A percentile compares a stretch with the other conserved stretches of the same genome.
These are phyloP conservation scores for Euwallacea similis DNA, from an alignment of 1,140 invertebrate species.

Conservation along the genomic window DNA sequence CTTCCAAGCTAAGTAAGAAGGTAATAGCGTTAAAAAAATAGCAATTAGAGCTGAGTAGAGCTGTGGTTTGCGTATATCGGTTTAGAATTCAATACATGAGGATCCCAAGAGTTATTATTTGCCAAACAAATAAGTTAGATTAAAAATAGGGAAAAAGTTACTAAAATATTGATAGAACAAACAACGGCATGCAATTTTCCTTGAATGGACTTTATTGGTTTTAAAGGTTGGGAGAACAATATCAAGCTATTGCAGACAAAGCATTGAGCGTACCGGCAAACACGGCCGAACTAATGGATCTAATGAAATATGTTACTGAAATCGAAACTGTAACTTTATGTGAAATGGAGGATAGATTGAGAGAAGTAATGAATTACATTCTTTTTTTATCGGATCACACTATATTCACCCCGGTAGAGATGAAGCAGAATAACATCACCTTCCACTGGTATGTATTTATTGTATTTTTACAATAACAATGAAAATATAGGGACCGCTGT, in stretches of 20 bases:
- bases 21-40: too few species aligned
- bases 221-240: conserved; percentile 80
- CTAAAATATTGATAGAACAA: too few species aligned
- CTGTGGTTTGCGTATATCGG: too few species aligned
- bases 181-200: too few species aligned
- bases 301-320: conserved; percentile 76
- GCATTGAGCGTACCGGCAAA: conserved; percentile 77
- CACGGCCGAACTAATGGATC: conserved; percentile 82
- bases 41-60: too few species aligned
- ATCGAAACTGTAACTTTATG: conserved; percentile 71
- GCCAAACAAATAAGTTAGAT: too few species aligned
- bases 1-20: too few species aligned
- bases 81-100: too few species aligned
- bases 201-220: neutral
- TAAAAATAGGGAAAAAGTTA: too few species aligned
- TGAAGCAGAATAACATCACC: conserved; percentile 82
- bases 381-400: conserved; percentile 81
- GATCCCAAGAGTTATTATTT: too few species aligned
- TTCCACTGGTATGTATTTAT: conserved; percentile 71
- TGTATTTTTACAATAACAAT: neutral
- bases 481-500: too few species aligned
- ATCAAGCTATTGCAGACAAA: conserved; percentile 77
- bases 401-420: conserved; percentile 75
- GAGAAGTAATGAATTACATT: conserved; percentile 67
- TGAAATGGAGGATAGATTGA: conserved; percentile 75